Evolutionary conservation across 2,797 vertebrate genomes (phyloP), one percentile per base, ranked within the genome.

Genomic region (Enteromius unitaeniatus): DNA sequence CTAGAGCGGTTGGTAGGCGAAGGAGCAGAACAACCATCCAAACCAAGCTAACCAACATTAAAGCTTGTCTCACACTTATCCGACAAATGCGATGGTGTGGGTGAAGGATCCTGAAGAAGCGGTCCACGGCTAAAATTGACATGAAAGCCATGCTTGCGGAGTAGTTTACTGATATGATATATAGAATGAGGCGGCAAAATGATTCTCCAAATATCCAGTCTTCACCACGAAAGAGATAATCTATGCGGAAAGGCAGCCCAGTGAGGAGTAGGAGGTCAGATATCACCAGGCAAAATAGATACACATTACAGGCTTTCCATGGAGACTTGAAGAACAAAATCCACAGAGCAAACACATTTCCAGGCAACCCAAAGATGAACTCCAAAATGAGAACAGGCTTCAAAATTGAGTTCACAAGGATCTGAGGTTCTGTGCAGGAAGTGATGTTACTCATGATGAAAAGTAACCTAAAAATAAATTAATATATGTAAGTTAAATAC

Each of bases 31-130:
- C 92, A 31, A 87, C 1, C n/a, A 69, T 26, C 94, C 95, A 96
- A 8, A 88, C 86, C 3, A 84, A 72, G 19, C n/a, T 81, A 0
- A 74, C 64, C 1, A 94, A 14, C 82, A 81, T 76, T 5, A 64
- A 11, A 0, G 84, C 87, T 23, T 87, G 84, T 23, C 6, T 67
- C 2, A 45, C 19, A 7, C 78, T 89, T 60, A 93, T 65, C 0
- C 10, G 69, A 84, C 88, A 92, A 79, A 94, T 74, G 2, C 91
- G 0, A 58, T 94, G 92, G 74, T 93, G 89, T 0, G 95, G 93
- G 79, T 93, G 90, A 79, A 95, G 88, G 53, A 95, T 93, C 87
- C 94, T 94, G 81, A 95, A 94, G 86, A 95, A 96, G n/a, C 93
- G 91, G 78, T 96, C 89, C 72, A 93, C 74, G 0, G 92, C 93